Conservation (phyloP, 2,113 vertebrate species). For the Hydrolagus affinis region DNA sequence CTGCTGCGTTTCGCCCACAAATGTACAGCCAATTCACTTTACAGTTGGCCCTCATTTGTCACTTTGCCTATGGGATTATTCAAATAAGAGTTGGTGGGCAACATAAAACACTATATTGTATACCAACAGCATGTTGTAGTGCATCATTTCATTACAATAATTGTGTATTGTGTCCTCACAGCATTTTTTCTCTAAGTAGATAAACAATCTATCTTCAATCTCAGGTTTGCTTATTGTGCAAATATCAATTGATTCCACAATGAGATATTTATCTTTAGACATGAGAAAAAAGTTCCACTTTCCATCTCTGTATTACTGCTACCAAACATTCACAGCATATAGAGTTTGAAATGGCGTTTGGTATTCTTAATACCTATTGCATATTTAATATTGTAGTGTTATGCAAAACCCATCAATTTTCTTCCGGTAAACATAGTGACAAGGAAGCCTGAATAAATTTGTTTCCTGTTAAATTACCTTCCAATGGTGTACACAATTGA, state of each 20-base stretch:
- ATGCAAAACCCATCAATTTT: not conserved
- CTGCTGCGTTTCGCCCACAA: too few species aligned
- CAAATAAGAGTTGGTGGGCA: too few species aligned
- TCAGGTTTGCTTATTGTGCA: not conserved
- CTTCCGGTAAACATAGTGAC: not conserved
- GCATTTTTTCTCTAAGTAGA: not conserved
- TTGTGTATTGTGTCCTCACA: too few species aligned
- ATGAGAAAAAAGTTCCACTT: not conserved
- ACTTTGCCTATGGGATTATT: too few species aligned
- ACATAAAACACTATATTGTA: too few species aligned
- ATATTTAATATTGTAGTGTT: not conserved
- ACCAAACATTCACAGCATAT: not conserved
- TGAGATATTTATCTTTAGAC: not conserved
- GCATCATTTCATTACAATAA: too few species aligned
- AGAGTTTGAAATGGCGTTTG: not conserved
- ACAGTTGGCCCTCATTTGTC: too few species aligned
- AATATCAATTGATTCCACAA: not conserved
- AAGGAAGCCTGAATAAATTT: not conserved
- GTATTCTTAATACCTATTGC: not conserved
- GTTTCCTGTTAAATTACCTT: constrained; percentile 17
- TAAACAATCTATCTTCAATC: not conserved
- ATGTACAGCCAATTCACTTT: too few species aligned
- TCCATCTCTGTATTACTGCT: not conserved
- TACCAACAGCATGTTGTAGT: too few species aligned
- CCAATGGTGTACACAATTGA: not conserved